Conservation (phyloP, 2,113 vertebrate species). For the Furnarius figulus region DNA sequence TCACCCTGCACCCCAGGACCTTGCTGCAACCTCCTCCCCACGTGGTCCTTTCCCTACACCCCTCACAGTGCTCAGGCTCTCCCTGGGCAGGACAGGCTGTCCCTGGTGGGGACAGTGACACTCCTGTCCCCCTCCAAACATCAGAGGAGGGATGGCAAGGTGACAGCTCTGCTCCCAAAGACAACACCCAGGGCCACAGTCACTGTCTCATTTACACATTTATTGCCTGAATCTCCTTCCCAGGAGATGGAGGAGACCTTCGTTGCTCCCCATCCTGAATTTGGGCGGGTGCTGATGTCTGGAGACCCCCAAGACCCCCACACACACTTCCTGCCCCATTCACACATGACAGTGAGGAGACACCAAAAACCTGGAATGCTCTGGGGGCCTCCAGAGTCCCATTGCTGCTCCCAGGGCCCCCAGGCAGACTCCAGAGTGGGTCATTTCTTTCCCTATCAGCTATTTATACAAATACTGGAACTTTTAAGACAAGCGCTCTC, state of each 20-base stretch:
- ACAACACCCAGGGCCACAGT: accelerated
- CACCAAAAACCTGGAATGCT: background rate
- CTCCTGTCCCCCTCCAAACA: accelerated
- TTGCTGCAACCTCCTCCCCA: accelerated
- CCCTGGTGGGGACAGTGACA: background rate
- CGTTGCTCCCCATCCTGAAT: background rate
- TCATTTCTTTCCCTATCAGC: constrained; percentile 15
- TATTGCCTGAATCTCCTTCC: background rate
- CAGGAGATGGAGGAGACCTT: background rate
- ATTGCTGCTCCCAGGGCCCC: background rate
- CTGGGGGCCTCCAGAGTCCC: background rate
- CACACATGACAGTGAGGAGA: accelerated
- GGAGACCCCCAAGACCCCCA: background rate
- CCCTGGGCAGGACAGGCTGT: background rate
- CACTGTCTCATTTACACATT: background rate
- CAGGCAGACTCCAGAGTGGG: background rate
- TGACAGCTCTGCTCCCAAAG: background rate
- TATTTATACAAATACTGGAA: constrained; percentile 30
- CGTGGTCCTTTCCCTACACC: accelerated
- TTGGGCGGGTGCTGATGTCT: background rate
- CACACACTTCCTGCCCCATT: background rate
- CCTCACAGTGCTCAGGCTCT: accelerated
- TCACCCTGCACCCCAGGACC: background rate
- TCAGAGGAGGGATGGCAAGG: background rate
- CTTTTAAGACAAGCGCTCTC: background rate